These are phyloP conservation scores for Galerucella pusilla DNA, from an alignment of 2,888 invertebrate genomes.

Conservation along the genomic window DNA sequence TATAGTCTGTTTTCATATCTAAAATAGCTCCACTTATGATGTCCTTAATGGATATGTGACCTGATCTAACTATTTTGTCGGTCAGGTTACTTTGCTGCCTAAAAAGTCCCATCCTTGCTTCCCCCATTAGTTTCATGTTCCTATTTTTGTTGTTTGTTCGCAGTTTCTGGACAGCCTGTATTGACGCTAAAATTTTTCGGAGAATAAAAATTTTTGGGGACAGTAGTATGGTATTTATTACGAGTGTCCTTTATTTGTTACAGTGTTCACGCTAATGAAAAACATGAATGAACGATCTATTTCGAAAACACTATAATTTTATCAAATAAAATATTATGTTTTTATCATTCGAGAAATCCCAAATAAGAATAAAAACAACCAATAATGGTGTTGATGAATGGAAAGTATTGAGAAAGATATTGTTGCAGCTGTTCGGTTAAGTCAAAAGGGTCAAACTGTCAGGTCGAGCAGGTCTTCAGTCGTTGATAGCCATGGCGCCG, in stretches of 20 bases:
- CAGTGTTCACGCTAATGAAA: background rate
- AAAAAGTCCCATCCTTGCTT: no score
- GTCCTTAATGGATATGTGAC: no score
- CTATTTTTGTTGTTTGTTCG: no score
- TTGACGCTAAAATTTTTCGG: background rate
- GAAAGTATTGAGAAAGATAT: constrained; percentile 42
- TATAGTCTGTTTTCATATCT: no score
- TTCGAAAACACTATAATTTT: background rate
- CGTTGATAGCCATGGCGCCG: constrained; percentile 53
- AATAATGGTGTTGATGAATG: constrained; percentile 40
- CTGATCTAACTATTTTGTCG: no score
- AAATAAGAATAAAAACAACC: constrained; percentile 15
- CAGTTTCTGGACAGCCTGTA: no score
- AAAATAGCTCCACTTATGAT: no score
- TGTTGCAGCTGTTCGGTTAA: constrained; percentile 49
- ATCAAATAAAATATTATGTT: background rate
- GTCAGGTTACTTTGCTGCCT: no score
- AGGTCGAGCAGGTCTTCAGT: constrained; percentile 50
- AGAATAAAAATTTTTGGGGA: background rate
- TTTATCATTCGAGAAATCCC: constrained; percentile 36
- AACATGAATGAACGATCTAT: background rate
- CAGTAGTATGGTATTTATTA: background rate
- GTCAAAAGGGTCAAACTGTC: constrained; percentile 46
- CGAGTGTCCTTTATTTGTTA: no score
- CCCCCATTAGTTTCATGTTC: no score